phyloP scores from a whole-genome alignment of 2,797 vertebrate genomes.

The Ficedula albicollis region DNA sequence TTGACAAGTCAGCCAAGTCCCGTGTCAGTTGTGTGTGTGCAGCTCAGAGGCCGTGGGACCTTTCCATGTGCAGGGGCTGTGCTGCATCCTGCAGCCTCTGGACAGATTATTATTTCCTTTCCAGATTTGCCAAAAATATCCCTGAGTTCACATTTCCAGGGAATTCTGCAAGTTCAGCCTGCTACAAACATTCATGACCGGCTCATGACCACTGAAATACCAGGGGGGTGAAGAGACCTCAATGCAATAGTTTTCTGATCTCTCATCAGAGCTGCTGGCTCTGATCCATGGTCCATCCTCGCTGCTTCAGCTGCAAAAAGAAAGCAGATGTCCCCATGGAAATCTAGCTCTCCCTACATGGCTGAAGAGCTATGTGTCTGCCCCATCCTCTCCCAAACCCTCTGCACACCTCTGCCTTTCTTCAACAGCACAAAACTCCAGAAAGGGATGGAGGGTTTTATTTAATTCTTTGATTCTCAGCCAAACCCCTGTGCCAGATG shows the following conservation, averaged over 20 bases:
- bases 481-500: background rate
- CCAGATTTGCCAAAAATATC: conserved; percentile 19
- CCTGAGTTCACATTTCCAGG: background rate
- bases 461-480: background rate
- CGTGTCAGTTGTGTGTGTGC: background rate
- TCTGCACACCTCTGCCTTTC: background rate
- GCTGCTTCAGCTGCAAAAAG: background rate
- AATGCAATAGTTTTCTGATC: background rate
- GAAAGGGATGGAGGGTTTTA: background rate
- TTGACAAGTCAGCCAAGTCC: background rate
- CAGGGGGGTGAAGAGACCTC: background rate
- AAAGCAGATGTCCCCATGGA: background rate
- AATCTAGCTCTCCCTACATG: background rate
- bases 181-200: background rate
- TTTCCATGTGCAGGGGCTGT: background rate
- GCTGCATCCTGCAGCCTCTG: background rate
- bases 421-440: background rate
- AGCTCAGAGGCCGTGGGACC: background rate
- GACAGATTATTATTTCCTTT: conserved; percentile 9
- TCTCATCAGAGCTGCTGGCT: background rate
- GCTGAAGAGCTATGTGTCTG: background rate
- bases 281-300: background rate
- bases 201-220: background rate
- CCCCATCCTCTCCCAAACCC: background rate
- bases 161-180: conserved; percentile 21